Evolutionary conservation across 1,140 invertebrate genomes (phyloP).

Genomic region (Orius insidiosus): DNA sequence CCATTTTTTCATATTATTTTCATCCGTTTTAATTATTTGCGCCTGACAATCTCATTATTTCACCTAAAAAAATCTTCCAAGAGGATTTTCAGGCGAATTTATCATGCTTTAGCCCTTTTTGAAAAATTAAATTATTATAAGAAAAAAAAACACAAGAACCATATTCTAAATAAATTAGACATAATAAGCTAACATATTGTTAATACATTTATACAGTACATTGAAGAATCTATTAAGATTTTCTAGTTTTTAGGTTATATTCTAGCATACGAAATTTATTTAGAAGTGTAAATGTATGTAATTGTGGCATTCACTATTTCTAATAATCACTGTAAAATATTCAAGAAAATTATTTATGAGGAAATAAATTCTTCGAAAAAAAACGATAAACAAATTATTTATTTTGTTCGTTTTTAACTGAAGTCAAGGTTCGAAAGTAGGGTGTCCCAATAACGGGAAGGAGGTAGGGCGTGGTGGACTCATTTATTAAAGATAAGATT

Average conservation of each 20-base stretch:
- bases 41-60: no score
- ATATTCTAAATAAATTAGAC: slow-evolving; percentile 17
- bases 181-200: slow-evolving; percentile 11
- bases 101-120: no score
- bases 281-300: slow-evolving; percentile 11
- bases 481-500: no score
- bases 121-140: slow-evolving; percentile 3
- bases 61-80: no score
- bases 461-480: no score
- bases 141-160: slow-evolving; percentile 14
- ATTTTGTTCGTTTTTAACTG: no score
- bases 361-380: slow-evolving; percentile 11
- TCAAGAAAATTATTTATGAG: slow-evolving; percentile 11
- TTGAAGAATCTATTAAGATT: background rate
- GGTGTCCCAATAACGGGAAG: no score
- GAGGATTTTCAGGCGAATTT: no score
- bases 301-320: slow-evolving; percentile 15
- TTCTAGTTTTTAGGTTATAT: slow-evolving; percentile 4
- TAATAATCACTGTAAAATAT: slow-evolving; percentile 14
- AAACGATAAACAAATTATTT: no score
- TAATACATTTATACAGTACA: slow-evolving; percentile 16
- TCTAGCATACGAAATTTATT: background rate
- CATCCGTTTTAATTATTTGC: no score
- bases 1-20: no score
- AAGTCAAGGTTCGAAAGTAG: no score